Base-by-base conservation (phyloP, 1,140 invertebrate species). In the Camponotus pennsylvanicus region DNA sequence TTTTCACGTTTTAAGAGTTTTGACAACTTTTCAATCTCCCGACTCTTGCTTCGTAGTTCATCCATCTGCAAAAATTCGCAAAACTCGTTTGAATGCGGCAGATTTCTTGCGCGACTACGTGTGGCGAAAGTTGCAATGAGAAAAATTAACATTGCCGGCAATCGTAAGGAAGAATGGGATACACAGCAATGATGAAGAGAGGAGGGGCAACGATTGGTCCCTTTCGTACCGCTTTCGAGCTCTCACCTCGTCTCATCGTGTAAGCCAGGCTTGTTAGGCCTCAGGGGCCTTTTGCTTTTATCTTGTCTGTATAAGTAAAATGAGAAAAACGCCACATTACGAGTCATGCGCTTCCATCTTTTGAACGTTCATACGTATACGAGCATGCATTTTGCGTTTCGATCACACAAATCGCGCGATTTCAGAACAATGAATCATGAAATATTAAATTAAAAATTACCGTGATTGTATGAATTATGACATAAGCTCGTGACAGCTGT, bases 21-120 rank as follows among this genome's bases (percentile, higher is more conserved):
- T 84, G 91, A 89, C 66, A 92, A 83, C 76, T 89, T 92, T 64
- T 91, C 91, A 64, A 92, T 90, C 64, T 90, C 90, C 32, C 90
- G 85, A 34, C 42, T 88, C 75, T 92, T 92, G 67, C 86, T 88
- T 77, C 89, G 87, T 85, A 92, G 86, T 86, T 91, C 92, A 67
- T 91, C 91, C 87, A 92, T 92, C 92, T 92, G 87, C 52, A 88
- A 90, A 85, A 75, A 86, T 55, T 21, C n/a, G 40, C 27, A 21
- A 86, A 40, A 86, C 69, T 84, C 55, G 80, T 84, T 73, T 76
- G 70, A 76, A 84, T 64, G 55, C 79, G 79, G 52, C 55, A 42
- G 34, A 69, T 80, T 71, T 84, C 70, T 78, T 42, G 66, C 49
- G 45, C 75, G 61, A 42, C 32, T 37, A 71, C 67, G 70, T 57